phyloP scores from a whole-genome alignment of 2,113 vertebrate species.

The Synodontis membranacea region DNA sequence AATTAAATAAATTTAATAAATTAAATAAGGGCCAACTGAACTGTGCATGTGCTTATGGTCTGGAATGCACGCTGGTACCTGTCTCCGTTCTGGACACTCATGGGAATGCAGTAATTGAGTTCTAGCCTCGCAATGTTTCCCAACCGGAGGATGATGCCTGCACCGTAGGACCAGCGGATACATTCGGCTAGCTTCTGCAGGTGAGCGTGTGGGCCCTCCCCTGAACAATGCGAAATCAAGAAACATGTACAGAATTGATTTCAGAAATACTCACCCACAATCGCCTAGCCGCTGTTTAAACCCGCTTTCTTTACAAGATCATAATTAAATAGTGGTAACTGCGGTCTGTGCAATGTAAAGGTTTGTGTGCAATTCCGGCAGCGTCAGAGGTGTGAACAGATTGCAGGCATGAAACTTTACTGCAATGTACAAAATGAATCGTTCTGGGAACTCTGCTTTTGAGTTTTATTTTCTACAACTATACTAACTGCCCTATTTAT shows the following conservation, averaged over 20 bases:
- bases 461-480: neutral
- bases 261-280: neutral
- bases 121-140: constrained; percentile 96
- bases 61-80: constrained; percentile 69
- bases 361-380: neutral
- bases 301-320: neutral
- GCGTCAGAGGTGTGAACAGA: neutral
- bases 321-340: neutral
- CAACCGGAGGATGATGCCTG: constrained; percentile 86
- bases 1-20: no score
- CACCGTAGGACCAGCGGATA: constrained; percentile 94
- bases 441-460: neutral
- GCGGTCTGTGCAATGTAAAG: neutral
- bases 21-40: neutral
- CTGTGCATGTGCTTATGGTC: neutral
- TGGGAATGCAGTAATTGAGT: constrained; percentile 95
- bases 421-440: neutral
- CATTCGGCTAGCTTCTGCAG: constrained; percentile 85
- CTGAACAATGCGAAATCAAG: constrained; percentile 62
- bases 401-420: neutral
- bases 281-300: neutral
- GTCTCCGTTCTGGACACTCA: constrained; percentile 92
- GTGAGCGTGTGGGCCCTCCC: constrained; percentile 88
- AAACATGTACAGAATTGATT: neutral
- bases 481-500: neutral